Evolutionary conservation across 1,140 invertebrate genomes (phyloP), one percentile per base, ranked within the genome.

Genomic region (Drosophila setifemur): DNA sequence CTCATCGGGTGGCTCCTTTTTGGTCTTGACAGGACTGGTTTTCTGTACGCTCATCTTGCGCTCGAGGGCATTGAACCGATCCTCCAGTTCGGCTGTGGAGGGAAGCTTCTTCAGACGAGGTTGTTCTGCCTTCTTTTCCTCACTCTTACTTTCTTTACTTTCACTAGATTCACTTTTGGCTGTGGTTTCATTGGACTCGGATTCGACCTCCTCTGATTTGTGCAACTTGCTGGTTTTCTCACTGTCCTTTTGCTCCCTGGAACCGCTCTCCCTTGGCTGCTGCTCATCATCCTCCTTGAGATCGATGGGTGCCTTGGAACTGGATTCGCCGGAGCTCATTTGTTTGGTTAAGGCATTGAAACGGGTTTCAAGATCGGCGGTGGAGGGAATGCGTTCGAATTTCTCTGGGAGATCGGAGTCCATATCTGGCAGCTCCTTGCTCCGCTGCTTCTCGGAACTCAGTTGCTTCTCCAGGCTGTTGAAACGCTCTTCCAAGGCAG

Each of bases 51-150:
- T 89, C 58, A 83, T 66, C 28, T 76, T 73, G 16, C 87, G 64
- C 29, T 89, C 87, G 0, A 89, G 26, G 9, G 82, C 87, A 73
- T 89, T 85, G 18, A 83, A 89, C 3, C 87, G 77, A 68, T 89
- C 72, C 48, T 89, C 87, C 3, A 89, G 48, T 42, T 89, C 87
- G 12, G 87, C 87, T 44, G 87, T 89, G 4, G 87, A 89, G 18
- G 87, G 87, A 42, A 89, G 42, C 45, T 82, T 89, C 14, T 75
- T 89, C 37, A 87, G 70, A 8, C 70, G 76, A 31, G 81, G 73
- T 14, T 64, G 37, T 4, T 68, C 57, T 0, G 16, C 2, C 39
- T 45, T 35, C 0, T 39, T 16, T 2, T 42, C 35, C 4, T 12
- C 26, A 1, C n/a, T 52, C 2, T 52, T 19, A 3, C 35, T 61